Evolutionary conservation across 2,113 vertebrate genomes (phyloP), one percentile per base, ranked within the genome.

Genomic region (Orientallactaga bullata): DNA sequence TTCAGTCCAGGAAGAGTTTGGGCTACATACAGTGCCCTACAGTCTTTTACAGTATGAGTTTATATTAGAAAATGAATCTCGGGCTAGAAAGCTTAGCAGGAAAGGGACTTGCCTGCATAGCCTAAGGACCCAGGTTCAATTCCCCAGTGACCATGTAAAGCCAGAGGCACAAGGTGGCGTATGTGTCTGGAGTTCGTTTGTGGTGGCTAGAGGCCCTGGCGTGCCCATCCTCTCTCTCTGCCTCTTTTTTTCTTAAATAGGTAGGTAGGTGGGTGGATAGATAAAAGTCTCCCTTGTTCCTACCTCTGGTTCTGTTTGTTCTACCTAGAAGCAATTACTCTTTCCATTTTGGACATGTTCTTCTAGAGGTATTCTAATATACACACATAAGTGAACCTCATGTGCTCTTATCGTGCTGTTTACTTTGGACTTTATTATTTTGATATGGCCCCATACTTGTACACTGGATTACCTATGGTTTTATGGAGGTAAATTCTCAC

Each of bases 51-150:
- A 89, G 30, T 63, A 55, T 47, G 8, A 89, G 63, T 69, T 94
- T 92, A 89, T 51, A 4, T 17, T 28, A 18, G 69, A 94, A 93
- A 93, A n/a, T 66, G 42, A 71, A 66, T 76, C 32, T 77, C 8
- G 42, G 42, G 42, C 42, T 47, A 47, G 42, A 47, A 8, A 47
- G 42, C 5, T 8, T n/a, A n/a, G n/a, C n/a, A n/a, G n/a, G n/a
- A n/a, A 47, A 47, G 42, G 42, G 42, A 47, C 42, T 47, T 47
- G 5, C 42, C 42, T 47, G 42, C 8, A 47, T n/a, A 47, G 42
- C 42, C 42, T 47, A 47, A 47, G 42, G 42, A 47, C 42, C 42
- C 42, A 47, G 5, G 42, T 47, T 47, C 8, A 8, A 47, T 47
- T 47, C 42, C 42, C 42, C 42, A 47, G 42, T 47, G 42, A 47